Percentiles rank a stretch among this genome's conserved stretches.
These are phyloP conservation scores for Anneissia japonica DNA, from an alignment of 35 echinoderm and acorn worm genomes.

Conservation along the genomic window DNA sequence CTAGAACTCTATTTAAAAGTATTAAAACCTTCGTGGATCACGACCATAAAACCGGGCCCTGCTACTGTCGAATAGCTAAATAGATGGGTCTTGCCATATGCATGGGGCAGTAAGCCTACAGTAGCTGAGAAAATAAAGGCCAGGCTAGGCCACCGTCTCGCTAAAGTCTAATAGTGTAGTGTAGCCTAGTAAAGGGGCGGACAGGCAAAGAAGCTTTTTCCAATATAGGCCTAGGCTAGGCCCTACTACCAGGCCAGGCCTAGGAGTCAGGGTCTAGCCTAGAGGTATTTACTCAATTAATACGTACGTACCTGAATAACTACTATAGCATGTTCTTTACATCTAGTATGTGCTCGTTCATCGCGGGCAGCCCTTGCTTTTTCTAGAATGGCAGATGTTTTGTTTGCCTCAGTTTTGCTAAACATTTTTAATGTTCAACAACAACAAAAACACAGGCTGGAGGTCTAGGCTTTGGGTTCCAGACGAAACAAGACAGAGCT, in stretches of 20 bases:
- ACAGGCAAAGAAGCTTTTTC: neutral
- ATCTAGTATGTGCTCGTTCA: constrained; percentile 58
- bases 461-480: too few relatives aligned
- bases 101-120: too few relatives aligned
- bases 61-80: too few relatives aligned
- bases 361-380: constrained; percentile 79
- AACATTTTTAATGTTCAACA: constrained; percentile 17
- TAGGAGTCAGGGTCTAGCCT: neutral
- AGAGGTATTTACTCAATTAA: neutral
- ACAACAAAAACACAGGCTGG: too few relatives aligned
- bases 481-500: too few relatives aligned
- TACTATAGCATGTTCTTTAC: constrained; percentile 48
- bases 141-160: neutral
- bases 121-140: too few relatives aligned
- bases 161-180: neutral
- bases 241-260: neutral
- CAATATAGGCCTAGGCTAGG: neutral
- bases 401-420: constrained; percentile 8
- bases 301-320: constrained; percentile 64
- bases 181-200: neutral
- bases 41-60: too few relatives aligned
- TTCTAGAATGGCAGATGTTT: constrained; percentile 44
- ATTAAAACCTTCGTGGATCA: too few relatives aligned
- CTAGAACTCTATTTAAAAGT: too few relatives aligned
- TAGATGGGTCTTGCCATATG: too few relatives aligned